These are phyloP conservation scores for Hippocampus abdominalis DNA, from an alignment of 2,113 vertebrate species.

Conservation along the genomic window DNA sequence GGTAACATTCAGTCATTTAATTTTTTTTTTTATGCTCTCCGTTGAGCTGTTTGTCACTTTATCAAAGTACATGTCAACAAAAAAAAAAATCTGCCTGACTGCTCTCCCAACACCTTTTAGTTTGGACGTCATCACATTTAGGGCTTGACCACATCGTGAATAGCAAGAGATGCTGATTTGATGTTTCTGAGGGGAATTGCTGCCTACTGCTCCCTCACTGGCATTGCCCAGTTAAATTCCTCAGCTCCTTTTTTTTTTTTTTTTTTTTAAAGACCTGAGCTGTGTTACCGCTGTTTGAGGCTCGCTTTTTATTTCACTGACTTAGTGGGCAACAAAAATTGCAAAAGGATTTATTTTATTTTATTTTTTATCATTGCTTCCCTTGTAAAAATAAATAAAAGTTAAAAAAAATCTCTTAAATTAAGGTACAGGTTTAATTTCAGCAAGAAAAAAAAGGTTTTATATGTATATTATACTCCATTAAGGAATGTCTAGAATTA, in stretches of 20 bases:
- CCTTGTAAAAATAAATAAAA: constrained; percentile 55
- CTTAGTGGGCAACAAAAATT: constrained; percentile 68
- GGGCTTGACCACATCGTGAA: constrained; percentile 39
- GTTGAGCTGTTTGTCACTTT: background rate
- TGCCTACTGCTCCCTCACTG: constrained; percentile 48
- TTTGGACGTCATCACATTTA: constrained; percentile 22
- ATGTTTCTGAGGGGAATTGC: constrained; percentile 63
- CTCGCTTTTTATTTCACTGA: constrained; percentile 73
- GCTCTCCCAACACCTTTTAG: constrained; percentile 30
- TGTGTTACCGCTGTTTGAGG: constrained; percentile 75
- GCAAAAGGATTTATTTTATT: constrained; percentile 52
- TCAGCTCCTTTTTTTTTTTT: constrained; percentile 38
- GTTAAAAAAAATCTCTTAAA: constrained; percentile 74
- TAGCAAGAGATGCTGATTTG: constrained; percentile 45
- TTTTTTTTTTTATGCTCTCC: background rate
- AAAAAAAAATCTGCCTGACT: constrained; percentile 8
- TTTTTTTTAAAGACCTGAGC: constrained; percentile 70
- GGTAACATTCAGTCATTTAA: constrained; percentile 15
- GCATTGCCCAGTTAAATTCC: constrained; percentile 41
- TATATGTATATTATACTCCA: constrained; percentile 86
- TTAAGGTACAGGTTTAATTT: constrained; percentile 84
- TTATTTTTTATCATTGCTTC: constrained; percentile 78
- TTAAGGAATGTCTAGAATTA: constrained; percentile 86
- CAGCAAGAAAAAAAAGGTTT: constrained; percentile 75
- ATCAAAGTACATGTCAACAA: constrained; percentile 3